A percentile compares a stretch with the other conserved stretches of the same genome.
phyloP scores from a whole-genome alignment of 2,888 invertebrate species.

The Kryphioiulus occultus region DNA sequence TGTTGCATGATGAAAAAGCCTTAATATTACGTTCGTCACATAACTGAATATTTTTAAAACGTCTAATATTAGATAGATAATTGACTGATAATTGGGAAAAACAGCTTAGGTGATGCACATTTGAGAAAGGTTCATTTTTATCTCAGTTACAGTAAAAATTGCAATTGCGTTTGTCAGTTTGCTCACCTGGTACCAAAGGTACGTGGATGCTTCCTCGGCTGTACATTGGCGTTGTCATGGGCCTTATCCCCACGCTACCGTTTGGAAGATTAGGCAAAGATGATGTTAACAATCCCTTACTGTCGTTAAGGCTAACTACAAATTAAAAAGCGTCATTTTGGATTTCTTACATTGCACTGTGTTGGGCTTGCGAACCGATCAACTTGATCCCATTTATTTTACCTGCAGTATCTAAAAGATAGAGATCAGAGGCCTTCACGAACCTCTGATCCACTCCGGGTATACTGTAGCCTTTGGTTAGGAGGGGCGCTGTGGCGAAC shows the following conservation, averaged over 20 bases:
- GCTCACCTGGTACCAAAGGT: constrained; percentile 50
- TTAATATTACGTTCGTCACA: background rate
- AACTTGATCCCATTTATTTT: background rate
- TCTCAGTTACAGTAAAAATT: background rate
- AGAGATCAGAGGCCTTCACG: constrained; percentile 53
- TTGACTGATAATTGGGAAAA: background rate
- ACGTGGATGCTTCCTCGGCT: constrained; percentile 51
- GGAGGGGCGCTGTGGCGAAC: constrained; percentile 48
- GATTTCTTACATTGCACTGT: constrained; percentile 43
- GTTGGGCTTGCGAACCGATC: background rate
- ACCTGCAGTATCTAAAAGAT: constrained; percentile 53
- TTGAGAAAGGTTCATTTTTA: background rate
- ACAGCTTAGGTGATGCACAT: background rate
- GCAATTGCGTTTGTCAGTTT: background rate
- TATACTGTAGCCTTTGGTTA: constrained; percentile 53
- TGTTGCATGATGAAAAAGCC: background rate
- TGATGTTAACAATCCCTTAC: constrained; percentile 33
- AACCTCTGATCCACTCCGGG: constrained; percentile 54
- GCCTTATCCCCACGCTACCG: constrained; percentile 49
- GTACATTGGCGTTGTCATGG: constrained; percentile 52
- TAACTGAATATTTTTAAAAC: too few species aligned
- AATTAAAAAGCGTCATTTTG: constrained; percentile 41
- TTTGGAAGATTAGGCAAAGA: constrained; percentile 50
- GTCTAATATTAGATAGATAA: too few species aligned
- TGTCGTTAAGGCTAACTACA: constrained; percentile 33